Evolutionary conservation across 2,113 vertebrate genomes (phyloP).

Genomic region (Ivindomyrus marchei): DNA sequence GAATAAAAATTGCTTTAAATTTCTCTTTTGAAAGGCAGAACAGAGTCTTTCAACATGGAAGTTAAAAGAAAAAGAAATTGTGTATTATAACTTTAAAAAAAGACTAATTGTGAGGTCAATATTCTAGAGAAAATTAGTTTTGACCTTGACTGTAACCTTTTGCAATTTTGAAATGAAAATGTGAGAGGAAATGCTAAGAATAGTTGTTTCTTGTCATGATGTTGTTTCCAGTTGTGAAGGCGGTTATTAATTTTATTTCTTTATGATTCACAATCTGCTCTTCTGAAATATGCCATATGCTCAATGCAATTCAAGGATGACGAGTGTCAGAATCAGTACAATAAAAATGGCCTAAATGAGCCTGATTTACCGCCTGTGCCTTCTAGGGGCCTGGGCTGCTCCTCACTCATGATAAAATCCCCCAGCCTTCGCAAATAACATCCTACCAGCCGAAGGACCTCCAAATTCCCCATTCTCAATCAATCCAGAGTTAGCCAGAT

Average conservation of each 20-base stretch:
- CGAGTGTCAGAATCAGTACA: conserved; percentile 86
- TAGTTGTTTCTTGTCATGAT: conserved; percentile 75
- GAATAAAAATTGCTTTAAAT: not conserved
- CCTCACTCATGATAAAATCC: conserved; percentile 43
- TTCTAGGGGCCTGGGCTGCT: conserved; percentile 47
- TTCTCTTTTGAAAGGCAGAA: not conserved
- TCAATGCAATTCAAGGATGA: conserved; percentile 88
- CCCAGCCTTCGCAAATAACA: conserved; percentile 44
- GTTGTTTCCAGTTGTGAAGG: conserved; percentile 76
- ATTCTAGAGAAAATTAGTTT: conserved; percentile 52
- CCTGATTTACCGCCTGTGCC: conserved; percentile 78
- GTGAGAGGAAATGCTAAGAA: conserved; percentile 47
- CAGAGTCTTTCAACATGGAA: conserved; percentile 1
- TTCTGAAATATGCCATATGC: conserved; percentile 92
- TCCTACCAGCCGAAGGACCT: conserved; percentile 43
- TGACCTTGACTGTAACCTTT: conserved; percentile 71
- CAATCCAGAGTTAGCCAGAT: conserved; percentile 38
- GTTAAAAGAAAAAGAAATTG: conserved; percentile 28
- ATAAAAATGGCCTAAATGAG: conserved; percentile 90
- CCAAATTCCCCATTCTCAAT: conserved; percentile 34
- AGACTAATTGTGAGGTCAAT: conserved; percentile 50
- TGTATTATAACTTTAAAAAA: conserved; percentile 39
- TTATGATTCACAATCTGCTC: conserved; percentile 92
- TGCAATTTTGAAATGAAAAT: conserved; percentile 58
- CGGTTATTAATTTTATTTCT: conserved; percentile 93